These are phyloP conservation scores for Petromus typicus DNA, from an alignment of 2,113 vertebrate genomes.

Conservation along the genomic window DNA sequence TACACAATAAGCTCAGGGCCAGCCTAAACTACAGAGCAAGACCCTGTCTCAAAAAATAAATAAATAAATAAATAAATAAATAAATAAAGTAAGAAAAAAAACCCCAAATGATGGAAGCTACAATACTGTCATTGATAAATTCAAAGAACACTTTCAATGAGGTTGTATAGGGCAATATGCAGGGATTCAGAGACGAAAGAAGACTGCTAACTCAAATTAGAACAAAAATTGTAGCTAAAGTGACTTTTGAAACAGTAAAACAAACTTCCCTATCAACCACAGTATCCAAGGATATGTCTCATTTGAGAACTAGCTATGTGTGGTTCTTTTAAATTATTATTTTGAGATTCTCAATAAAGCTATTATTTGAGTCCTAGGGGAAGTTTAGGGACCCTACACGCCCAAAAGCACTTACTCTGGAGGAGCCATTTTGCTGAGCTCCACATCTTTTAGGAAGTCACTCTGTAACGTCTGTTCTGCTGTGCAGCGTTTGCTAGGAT, in stretches of 20 bases:
- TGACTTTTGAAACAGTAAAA: slow-evolving; percentile 35
- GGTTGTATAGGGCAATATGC: neutral
- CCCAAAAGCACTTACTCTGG: slow-evolving; percentile 93
- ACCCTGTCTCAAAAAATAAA: no score
- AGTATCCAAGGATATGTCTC: slow-evolving; percentile 18
- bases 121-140: slow-evolving; percentile 47
- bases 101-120: neutral
- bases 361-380: neutral
- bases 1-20: no score
- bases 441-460: slow-evolving; percentile 95
- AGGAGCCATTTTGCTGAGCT: slow-evolving; percentile 97
- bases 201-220: slow-evolving; percentile 36
- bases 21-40: no score
- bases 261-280: slow-evolving; percentile 1
- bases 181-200: slow-evolving; percentile 1
- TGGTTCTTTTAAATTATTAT: slow-evolving; percentile 13
- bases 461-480: slow-evolving; percentile 95
- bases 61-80: neutral
- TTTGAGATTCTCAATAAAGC: slow-evolving; percentile 14
- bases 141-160: slow-evolving; percentile 54
- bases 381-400: neutral
- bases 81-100: neutral
- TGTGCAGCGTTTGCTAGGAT: slow-evolving; percentile 96
- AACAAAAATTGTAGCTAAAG: slow-evolving; percentile 16
- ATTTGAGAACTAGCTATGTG: slow-evolving; percentile 32